Conservation (phyloP, 2,113 vertebrate species). For the Felis catus region F.catus_Fca126_mat1.0 CM031418.1:47827501-47828000, state of each 20-base stretch:
- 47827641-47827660: background rate
- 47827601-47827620: background rate
- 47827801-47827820: background rate
- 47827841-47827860: background rate
- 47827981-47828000: background rate
- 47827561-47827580: constrained; percentile 17
- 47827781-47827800: background rate
- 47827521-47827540: background rate
- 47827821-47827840: background rate
- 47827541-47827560: background rate
- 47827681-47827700: background rate
- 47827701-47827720: background rate
- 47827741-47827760: background rate
- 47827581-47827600: background rate
- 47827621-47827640: background rate
- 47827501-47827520: background rate
- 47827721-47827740: constrained; percentile 12
- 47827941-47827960: background rate
- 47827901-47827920: background rate
- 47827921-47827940: background rate
- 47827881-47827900: background rate
- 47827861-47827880: background rate
- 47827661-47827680: background rate
- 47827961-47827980: background rate
- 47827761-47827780: background rate